Evolutionary conservation across 2,888 invertebrate species (phyloP).

Genomic region (Drosophila formosana): DNA sequence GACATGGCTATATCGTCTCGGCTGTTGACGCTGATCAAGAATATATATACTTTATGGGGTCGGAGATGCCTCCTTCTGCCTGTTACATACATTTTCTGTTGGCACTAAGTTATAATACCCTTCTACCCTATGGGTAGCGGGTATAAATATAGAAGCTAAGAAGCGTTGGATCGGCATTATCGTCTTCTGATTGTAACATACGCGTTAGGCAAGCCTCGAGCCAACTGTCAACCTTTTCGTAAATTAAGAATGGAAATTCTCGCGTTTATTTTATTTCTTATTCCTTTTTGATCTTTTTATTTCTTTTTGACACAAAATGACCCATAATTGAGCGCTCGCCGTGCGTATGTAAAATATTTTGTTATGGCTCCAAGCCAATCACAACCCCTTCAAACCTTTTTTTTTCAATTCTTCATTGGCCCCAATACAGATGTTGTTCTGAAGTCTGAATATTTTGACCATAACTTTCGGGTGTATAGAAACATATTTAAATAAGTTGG

Average conservation of each 20-base stretch:
- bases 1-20: no score
- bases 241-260: conserved; percentile 24
- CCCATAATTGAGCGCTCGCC: conserved; percentile 25
- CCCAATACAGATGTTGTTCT: neutral
- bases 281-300: conserved; percentile 21
- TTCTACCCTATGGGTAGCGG: no score
- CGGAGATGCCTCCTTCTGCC: no score
- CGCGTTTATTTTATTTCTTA: conserved; percentile 20
- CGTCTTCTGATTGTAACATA: neutral
- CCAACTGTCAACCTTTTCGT: conserved; percentile 2
- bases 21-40: no score
- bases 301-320: conserved; percentile 32
- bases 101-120: no score
- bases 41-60: no score
- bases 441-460: conserved; percentile 9
- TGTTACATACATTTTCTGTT: no score
- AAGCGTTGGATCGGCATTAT: no score
- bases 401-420: conserved; percentile 1
- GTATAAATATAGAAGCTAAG: no score
- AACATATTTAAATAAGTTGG: no score
- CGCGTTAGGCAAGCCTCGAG: neutral
- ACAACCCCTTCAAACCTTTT: conserved; percentile 1
- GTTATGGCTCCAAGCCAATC: neutral
- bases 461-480: neutral
- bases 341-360: conserved; percentile 40